Percentiles rank a stretch among this genome's conserved stretches.
Conservation (phyloP, 2,888 invertebrate species). For the Orgyia antiqua region DNA sequence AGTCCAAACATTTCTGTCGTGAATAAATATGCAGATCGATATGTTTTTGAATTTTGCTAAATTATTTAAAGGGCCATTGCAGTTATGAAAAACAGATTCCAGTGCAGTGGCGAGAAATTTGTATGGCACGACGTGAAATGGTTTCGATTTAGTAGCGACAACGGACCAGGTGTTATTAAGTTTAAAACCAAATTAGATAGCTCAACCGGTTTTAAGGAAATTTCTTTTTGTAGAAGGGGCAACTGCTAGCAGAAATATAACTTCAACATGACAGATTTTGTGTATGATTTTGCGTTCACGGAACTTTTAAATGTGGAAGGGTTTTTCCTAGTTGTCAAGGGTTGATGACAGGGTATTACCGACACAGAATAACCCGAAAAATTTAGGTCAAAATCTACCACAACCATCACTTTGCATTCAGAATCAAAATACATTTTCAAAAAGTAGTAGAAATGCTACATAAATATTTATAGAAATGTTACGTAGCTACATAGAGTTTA, state of each 20-base stretch:
- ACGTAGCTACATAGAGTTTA: no score
- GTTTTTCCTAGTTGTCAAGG: no score
- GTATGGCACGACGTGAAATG: constrained; percentile 11
- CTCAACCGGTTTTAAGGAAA: constrained; percentile 5
- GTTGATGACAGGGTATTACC: background rate
- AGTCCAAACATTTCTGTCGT: constrained; percentile 7
- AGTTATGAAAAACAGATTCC: constrained; percentile 9
- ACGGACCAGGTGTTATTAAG: constrained; percentile 7
- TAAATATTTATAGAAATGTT: no score
- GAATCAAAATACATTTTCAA: no score
- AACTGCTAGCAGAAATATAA: no score
- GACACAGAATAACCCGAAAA: no score
- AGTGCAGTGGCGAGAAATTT: constrained; percentile 9
- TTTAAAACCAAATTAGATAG: constrained; percentile 8
- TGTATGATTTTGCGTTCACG: background rate
- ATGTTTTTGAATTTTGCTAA: constrained; percentile 1
- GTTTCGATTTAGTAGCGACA: constrained; percentile 7
- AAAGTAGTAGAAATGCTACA: no score
- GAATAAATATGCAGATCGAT: constrained; percentile 2
- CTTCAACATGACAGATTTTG: background rate
- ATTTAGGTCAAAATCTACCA: no score
- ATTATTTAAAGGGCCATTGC: constrained; percentile 10
- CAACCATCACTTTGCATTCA: no score
- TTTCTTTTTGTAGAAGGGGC: constrained; percentile 8
- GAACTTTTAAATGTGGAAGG: background rate